Base-by-base conservation (phyloP, 2,797 vertebrate species). In the Helarctos malayanus region DNA sequence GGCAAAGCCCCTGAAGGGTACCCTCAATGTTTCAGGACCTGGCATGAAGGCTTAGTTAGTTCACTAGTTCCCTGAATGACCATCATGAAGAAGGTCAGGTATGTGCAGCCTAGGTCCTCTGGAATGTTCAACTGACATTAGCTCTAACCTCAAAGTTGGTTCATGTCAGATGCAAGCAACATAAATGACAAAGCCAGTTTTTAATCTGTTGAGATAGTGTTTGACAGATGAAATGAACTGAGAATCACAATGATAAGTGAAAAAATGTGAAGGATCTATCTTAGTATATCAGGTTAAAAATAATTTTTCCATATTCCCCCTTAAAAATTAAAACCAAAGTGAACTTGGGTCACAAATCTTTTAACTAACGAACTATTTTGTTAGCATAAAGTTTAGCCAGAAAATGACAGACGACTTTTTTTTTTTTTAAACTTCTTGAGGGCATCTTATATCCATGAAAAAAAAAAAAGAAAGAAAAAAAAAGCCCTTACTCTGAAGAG, bases 311-410 rank as follows among this genome's bases (percentile, higher is more conserved):
- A 3, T 57, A 45, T 69, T n/a, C 32, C 5, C 23, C 38, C 21
- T 4, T 89, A 54, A 16, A 88, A 57, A 78, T 82, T 78, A 91
- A 96, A 90, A 81, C 15, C 47, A 59, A 80, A 47, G 59, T 47
- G 25, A 89, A 87, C 29, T 41, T 76, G 16, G 29, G 15, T 59
- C 57, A 52, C 35, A 5, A 71, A 76, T 76, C 29, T 38, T 92
- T 88, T 45, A 85, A 29, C 38, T 76, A 78, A 82, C 19, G 14
- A 78, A 38, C 25, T 61, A 73, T 54, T 76, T 79, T 91, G 12
- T 6, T 47, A 69, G 41, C 41, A 71, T 81, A 47, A 92, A 4
- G 21, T 45, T 59, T 65, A 93, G 14, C 23, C 35, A 41, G 73
- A 94, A 91, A 57, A 4, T 10, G 15, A 83, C 52, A 81, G 29